phyloP scores from a whole-genome alignment of 2,888 invertebrate genomes.

The Margaritifera margaritifera region DNA sequence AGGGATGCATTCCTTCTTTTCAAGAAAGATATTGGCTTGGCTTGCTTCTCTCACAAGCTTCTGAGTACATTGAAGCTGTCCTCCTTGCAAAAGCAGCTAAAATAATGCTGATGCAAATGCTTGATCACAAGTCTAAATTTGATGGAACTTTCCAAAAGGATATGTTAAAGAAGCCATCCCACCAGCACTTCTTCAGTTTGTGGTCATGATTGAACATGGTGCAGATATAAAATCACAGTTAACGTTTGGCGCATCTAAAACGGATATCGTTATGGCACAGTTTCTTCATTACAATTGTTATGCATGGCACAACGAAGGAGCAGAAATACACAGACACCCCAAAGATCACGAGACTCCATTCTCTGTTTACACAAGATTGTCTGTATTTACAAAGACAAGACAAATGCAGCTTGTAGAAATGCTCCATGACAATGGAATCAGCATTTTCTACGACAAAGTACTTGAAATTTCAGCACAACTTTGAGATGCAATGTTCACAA shows the following conservation, averaged over 20 bases:
- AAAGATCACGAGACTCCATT: constrained; percentile 25
- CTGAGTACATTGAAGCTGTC: constrained; percentile 29
- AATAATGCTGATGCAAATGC: constrained; percentile 30
- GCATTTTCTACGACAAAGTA: constrained; percentile 49
- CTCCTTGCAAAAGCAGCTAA: constrained; percentile 35
- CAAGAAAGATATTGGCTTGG: constrained; percentile 30
- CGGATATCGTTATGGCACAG: constrained; percentile 17
- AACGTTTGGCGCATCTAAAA: constrained; percentile 6
- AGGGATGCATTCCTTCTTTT: constrained; percentile 36
- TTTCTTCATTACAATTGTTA: constrained; percentile 23
- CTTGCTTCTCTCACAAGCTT: constrained; percentile 13
- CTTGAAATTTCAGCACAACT: constrained; percentile 41
- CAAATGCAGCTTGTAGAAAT: constrained; percentile 27
- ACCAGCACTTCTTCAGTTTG: constrained; percentile 10
- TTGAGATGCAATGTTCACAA: constrained; percentile 24
- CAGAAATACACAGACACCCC: constrained; percentile 9
- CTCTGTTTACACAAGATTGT: constrained; percentile 15
- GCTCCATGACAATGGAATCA: no score
- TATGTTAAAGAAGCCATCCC: constrained; percentile 18
- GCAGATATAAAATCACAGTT: constrained; percentile 20
- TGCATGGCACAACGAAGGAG: constrained; percentile 8
- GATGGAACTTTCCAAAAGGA: constrained; percentile 22
- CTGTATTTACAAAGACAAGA: constrained; percentile 34
- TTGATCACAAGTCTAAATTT: constrained; percentile 19
- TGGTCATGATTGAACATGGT: constrained; percentile 26